Base-by-base conservation (phyloP, 2,797 vertebrate species). In the Champsocephalus gunnari region DNA sequence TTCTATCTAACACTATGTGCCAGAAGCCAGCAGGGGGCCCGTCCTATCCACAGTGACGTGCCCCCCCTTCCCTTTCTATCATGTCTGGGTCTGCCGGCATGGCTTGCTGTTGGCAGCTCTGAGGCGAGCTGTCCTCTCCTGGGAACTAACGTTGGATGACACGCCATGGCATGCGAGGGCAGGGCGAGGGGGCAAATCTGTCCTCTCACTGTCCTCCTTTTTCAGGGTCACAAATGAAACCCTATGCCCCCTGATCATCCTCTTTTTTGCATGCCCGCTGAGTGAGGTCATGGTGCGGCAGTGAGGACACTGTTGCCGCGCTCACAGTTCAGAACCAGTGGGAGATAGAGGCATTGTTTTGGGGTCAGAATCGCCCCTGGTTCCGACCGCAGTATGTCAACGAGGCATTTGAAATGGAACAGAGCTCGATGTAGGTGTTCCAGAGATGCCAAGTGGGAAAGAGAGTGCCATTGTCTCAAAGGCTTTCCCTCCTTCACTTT, bases 41-140 rank as follows among this genome's bases (percentile, higher is more conserved):
- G 51, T 75, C 70, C 58, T 71, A 70, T 81, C 68, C 19, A 56
- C 61, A 73, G 21, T 70, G 70, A 50, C 45, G 3, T 28, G 66
- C 49, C 54, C 11, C 34, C 7, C 21, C 1, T 9, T 64, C 16
- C 41, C 24, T 9, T 11, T 64, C 73, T 38, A 5, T 72, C 34
- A 38, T 38, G 34, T 38, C 34, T 38, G 6, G 34, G 34, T 38
- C 34, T 38, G 34, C 34, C 34, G 34, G 34, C 34, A 38, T 38
- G 34, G 34, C 34, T 38, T 7, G 34, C 34, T 1, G 34, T 38
- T 67, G 82, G 77, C 67, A 79, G 85, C 83, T 83, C 68, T 44
- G 58, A 64, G 87, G 80, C 81, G 34, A 86, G 63, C 86, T 87
- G 85, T 90, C 83, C 49, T 68, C 78, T 75, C 71, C 81, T 61